phyloP scores from a whole-genome alignment of 2,113 vertebrate genomes.

The Ptilonorhynchus violaceus region DNA sequence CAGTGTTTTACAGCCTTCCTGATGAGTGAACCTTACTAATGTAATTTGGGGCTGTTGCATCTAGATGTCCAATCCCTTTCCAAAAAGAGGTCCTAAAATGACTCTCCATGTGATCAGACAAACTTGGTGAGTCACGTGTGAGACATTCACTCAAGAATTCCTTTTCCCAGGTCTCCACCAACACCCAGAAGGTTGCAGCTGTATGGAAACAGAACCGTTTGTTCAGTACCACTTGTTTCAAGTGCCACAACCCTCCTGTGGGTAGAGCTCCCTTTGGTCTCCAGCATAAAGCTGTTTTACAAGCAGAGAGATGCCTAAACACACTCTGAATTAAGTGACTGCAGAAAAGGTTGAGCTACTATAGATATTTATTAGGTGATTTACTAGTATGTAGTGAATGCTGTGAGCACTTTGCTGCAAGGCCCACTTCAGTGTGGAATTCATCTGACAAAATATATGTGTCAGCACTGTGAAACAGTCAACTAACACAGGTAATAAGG shows the following conservation, averaged over 20 bases:
- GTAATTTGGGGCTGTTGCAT: not conserved
- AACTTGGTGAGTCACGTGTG: not conserved
- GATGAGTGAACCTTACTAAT: not conserved
- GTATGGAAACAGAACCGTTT: slow-evolving; percentile 47
- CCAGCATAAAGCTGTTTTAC: not conserved
- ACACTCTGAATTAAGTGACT: not conserved
- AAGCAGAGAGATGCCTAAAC: not conserved
- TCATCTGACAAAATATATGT: not conserved
- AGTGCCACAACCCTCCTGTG: slow-evolving; percentile 23
- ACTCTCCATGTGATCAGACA: not conserved
- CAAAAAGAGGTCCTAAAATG: not conserved
- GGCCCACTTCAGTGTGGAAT: not conserved
- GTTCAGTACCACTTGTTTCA: slow-evolving; percentile 13
- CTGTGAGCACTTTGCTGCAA: not conserved
- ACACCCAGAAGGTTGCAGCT: slow-evolving; percentile 34
- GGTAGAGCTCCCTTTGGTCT: not conserved
- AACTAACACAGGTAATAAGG: not conserved
- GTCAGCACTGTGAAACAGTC: not conserved
- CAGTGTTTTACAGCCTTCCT: not conserved
- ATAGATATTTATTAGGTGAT: not conserved
- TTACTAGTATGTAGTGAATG: not conserved
- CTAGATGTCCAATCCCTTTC: not conserved
- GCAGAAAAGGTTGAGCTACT: not conserved
- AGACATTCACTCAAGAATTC: not conserved
- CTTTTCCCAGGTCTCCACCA: slow-evolving; percentile 15